These are phyloP conservation scores for Diarsia rubi DNA, from an alignment of 2,888 invertebrate species.

Conservation along the genomic window DNA sequence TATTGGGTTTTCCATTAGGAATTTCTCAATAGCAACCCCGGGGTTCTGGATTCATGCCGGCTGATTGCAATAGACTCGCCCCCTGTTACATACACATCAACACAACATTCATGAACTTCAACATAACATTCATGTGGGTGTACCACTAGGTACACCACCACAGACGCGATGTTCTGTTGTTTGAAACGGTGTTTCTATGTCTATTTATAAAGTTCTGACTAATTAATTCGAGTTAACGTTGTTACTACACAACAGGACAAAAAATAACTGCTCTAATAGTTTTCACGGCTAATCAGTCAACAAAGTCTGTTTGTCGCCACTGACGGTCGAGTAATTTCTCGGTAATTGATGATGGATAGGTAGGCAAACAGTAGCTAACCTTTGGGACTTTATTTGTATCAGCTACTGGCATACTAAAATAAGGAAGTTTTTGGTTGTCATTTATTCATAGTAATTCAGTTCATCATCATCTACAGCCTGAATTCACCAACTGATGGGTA, in stretches of 20 bases:
- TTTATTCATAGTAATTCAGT: not conserved
- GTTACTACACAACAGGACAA: constrained; percentile 4
- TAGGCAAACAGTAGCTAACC: constrained; percentile 19
- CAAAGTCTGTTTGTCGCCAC: constrained; percentile 55
- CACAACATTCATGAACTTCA: too few species aligned
- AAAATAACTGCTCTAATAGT: constrained; percentile 40
- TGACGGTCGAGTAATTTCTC: constrained; percentile 56
- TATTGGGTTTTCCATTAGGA: too few species aligned
- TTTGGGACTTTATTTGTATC: constrained; percentile 23
- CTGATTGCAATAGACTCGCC: too few species aligned
- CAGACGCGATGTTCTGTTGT: too few species aligned
- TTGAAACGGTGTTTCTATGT: too few species aligned
- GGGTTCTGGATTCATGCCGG: too few species aligned
- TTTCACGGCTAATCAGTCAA: constrained; percentile 57
- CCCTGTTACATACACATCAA: too few species aligned
- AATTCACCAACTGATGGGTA: not conserved
- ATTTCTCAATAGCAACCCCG: too few species aligned
- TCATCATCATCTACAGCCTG: not conserved
- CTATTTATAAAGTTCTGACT: constrained; percentile 1
- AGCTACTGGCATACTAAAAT: constrained; percentile 35
- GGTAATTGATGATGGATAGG: constrained; percentile 56
- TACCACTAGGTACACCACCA: too few species aligned
- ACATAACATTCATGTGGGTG: too few species aligned
- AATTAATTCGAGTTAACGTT: constrained; percentile 12
- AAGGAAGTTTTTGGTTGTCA: not conserved